A percentile compares a stretch with the other conserved stretches of the same genome.
phyloP scores from a whole-genome alignment of 2,797 vertebrate species.

The Pteronotus mesoamericanus region DNA sequence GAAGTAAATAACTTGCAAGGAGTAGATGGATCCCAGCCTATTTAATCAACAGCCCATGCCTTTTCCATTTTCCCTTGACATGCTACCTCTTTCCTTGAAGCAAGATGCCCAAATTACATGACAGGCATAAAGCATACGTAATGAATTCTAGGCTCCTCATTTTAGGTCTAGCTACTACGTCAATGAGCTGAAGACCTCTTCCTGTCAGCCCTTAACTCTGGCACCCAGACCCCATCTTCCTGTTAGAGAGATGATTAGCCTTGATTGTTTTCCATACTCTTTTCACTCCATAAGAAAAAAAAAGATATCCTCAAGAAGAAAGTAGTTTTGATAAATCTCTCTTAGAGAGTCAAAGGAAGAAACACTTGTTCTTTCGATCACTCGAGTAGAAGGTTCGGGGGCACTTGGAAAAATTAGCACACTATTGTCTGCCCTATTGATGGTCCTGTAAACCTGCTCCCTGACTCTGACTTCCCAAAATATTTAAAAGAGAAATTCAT shows the following conservation, averaged over 20 bases:
- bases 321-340: not conserved
- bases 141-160: not conserved
- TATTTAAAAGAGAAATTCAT: not conserved
- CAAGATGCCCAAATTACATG: not conserved
- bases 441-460: not conserved
- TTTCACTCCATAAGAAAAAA: not conserved
- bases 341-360: not conserved
- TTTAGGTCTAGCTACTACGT: not conserved
- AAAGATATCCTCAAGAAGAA: not conserved
- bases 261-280: not conserved
- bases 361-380: not conserved
- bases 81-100: not conserved
- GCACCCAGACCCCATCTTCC: not conserved
- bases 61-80: not conserved
- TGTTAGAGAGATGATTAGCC: not conserved
- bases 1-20: not conserved
- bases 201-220: not conserved
- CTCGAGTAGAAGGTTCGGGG: not conserved
- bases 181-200: not conserved
- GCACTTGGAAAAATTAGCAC: not conserved
- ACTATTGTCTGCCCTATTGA: not conserved
- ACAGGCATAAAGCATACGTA: not conserved
- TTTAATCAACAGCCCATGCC: not conserved
- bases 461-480: not conserved
- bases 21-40: not conserved